Percentiles rank a stretch among this genome's conserved stretches.
phyloP scores from a whole-genome alignment of 2,888 invertebrate genomes.

The Chouioia cunea region DNA sequence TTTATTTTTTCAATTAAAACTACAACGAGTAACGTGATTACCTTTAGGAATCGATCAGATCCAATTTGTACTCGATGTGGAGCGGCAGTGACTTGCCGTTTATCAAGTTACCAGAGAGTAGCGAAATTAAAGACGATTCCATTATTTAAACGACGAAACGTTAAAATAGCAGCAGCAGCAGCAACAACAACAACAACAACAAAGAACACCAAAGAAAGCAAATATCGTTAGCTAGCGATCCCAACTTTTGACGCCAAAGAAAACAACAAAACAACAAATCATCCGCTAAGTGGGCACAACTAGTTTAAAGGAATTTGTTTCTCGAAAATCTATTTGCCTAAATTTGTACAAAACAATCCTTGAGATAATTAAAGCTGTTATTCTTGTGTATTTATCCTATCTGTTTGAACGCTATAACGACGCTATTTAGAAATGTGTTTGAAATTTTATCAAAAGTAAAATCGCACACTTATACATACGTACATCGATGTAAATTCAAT shows the following conservation, averaged over 20 bases:
- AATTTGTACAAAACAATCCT: too few species aligned
- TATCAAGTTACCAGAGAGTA: conserved; percentile 69
- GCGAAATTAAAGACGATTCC: conserved; percentile 62
- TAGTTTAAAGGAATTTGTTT: background rate
- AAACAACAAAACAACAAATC: conserved; percentile 3
- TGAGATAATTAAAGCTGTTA: conserved; percentile 14
- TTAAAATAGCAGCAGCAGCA: too few species aligned
- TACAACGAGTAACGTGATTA: background rate
- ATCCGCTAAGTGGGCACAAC: conserved; percentile 17
- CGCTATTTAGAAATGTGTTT: background rate
- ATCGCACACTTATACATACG: conserved; percentile 17
- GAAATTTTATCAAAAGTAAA: background rate
- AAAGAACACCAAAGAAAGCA: conserved; percentile 37
- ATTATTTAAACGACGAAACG: conserved; percentile 15
- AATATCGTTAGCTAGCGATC: conserved; percentile 8
- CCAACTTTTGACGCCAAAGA: conserved; percentile 23
- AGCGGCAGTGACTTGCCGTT: conserved; percentile 69
- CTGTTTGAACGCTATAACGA: background rate
- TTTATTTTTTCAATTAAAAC: too few species aligned
- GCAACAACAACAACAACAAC: background rate
- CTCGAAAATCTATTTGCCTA: too few species aligned
- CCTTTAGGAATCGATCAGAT: conserved; percentile 64
- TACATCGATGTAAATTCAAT: conserved; percentile 20
- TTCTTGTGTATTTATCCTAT: background rate
- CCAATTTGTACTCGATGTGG: conserved; percentile 70